A percentile compares a stretch with the other conserved stretches of the same genome.
Evolutionary conservation across 2,888 invertebrate species (phyloP).

Genomic region (Deroplatys truncata): DNA sequence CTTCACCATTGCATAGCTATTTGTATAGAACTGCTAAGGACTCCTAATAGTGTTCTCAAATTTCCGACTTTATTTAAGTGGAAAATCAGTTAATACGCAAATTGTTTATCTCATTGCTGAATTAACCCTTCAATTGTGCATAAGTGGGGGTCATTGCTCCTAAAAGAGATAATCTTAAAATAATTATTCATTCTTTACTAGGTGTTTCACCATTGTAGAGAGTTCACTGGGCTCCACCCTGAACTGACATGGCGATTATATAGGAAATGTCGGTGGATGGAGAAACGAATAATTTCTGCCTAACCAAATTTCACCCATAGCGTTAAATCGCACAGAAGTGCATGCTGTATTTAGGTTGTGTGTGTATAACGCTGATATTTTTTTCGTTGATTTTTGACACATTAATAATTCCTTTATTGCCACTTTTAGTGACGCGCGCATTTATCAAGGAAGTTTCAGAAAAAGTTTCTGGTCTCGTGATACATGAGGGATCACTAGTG

Average conservation of each 20-base stretch:
- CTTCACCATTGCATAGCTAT: no score
- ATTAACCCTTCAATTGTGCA: no score
- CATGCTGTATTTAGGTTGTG: neutral
- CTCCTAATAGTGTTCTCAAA: no score
- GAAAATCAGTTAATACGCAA: no score
- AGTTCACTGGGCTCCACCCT: neutral
- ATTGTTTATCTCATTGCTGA: no score
- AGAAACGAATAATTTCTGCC: neutral
- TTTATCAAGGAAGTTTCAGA: neutral
- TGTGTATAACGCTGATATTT: neutral
- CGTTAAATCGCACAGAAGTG: neutral
- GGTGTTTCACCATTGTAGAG: neutral
- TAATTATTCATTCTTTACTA: no score
- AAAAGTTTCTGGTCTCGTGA: neutral
- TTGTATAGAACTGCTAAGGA: no score
- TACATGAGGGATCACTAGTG: neutral
- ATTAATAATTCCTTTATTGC: neutral
- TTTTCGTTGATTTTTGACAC: no score
- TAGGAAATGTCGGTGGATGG: neutral
- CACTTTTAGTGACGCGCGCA: neutral
- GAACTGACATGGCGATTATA: neutral
- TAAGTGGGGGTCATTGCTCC: no score
- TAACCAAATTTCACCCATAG: neutral
- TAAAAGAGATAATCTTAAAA: no score
- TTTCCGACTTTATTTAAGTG: no score